These are phyloP conservation scores for Ictalurus punctatus DNA, from an alignment of 2,113 vertebrate species.

Conservation along the genomic window DNA sequence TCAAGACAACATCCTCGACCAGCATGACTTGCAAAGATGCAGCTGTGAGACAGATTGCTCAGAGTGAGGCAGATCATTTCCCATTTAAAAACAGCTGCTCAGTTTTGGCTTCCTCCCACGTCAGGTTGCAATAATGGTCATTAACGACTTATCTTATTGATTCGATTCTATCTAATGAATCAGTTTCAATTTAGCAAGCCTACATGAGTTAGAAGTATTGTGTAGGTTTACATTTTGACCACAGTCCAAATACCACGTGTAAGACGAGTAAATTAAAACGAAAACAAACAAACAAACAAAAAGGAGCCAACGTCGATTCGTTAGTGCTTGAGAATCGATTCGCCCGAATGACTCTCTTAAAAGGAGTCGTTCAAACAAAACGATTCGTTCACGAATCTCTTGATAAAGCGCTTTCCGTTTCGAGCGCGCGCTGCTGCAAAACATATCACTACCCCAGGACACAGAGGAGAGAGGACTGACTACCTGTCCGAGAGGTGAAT, in stretches of 20 bases:
- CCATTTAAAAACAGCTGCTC: neutral
- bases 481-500: neutral
- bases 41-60: neutral
- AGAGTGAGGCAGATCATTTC: neutral
- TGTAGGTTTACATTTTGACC: neutral
- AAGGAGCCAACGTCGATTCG: neutral
- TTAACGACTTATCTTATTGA: neutral
- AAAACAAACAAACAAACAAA: too few species aligned
- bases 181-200: neutral
- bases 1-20: neutral
- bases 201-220: neutral
- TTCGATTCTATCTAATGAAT: neutral
- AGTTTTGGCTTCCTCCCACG: neutral
- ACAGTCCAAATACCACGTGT: neutral
- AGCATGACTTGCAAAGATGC: neutral
- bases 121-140: neutral
- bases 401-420: conserved; percentile 27
- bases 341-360: conserved; percentile 16
- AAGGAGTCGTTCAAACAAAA: conserved; percentile 50
- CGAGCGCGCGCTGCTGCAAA: neutral
- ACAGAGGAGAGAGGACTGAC: neutral
- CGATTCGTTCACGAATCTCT: conserved; percentile 7
- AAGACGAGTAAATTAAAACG: neutral
- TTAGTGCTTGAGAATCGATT: neutral
- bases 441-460: neutral